Percentiles rank a stretch among this genome's conserved stretches.
These are phyloP conservation scores for Ips nitidus DNA, from an alignment of 1,140 invertebrate genomes.

Conservation along the genomic window DNA sequence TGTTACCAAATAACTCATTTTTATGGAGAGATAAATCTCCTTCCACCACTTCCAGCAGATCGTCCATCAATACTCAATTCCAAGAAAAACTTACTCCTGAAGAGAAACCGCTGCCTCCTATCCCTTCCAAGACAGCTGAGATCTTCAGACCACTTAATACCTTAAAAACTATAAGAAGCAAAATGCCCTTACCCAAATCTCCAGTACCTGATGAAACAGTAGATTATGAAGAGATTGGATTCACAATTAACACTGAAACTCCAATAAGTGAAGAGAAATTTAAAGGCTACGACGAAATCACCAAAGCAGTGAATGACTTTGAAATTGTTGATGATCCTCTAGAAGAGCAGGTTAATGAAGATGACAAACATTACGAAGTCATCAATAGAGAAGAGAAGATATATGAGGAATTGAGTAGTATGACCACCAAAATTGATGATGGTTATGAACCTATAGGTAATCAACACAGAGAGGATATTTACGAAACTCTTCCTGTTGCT, in stretches of 20 bases:
- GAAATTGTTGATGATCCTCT: neutral
- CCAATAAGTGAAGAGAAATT: constrained; percentile 19
- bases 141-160: neutral
- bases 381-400: constrained; percentile 16
- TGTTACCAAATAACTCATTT: constrained; percentile 42
- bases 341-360: neutral
- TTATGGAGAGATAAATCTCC: constrained; percentile 41
- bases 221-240: constrained; percentile 28
- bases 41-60: constrained; percentile 8
- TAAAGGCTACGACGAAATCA: constrained; percentile 27
- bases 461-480: constrained; percentile 39
- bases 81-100: constrained; percentile 9
- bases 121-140: constrained; percentile 29
- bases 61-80: constrained; percentile 5
- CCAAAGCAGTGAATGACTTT: constrained; percentile 20
- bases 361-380: constrained; percentile 14
- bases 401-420: constrained; percentile 38
- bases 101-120: constrained; percentile 26
- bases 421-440: constrained; percentile 35
- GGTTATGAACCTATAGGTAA: constrained; percentile 39
- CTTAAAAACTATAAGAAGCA: constrained; percentile 18
- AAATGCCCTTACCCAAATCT: constrained; percentile 29
- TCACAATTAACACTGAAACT: neutral
- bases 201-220: neutral
- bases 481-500: constrained; percentile 43